phyloP scores from a whole-genome alignment of 1,140 invertebrate genomes.

The Neodiprion pinetum region DNA sequence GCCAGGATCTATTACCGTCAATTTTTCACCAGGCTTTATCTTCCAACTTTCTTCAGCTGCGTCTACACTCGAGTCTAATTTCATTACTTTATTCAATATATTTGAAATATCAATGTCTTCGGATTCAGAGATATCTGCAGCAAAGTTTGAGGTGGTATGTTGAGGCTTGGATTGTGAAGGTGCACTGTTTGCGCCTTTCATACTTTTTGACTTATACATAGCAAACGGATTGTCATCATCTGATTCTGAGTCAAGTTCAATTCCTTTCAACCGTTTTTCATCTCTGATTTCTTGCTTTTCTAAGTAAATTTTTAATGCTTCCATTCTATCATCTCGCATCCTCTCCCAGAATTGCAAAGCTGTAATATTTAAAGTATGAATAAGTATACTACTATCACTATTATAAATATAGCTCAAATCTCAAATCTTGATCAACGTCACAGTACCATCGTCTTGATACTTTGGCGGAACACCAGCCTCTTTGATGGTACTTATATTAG shows the following conservation, averaged over 20 bases:
- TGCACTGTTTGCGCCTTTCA: not conserved
- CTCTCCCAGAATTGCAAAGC: slow-evolving; percentile 47
- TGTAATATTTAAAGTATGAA: slow-evolving; percentile 27
- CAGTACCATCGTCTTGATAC: slow-evolving; percentile 47
- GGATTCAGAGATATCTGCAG: slow-evolving; percentile 8
- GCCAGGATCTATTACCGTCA: slow-evolving; percentile 35
- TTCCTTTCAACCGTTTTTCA: slow-evolving; percentile 44
- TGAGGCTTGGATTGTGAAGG: not conserved
- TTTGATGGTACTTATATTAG: slow-evolving; percentile 44
- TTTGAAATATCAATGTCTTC: slow-evolving; percentile 20
- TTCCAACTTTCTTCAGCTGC: not conserved
- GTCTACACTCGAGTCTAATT: not conserved
- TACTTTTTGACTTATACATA: slow-evolving; percentile 36
- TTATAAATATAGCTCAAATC: not conserved
- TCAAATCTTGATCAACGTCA: not conserved
- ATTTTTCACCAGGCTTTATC: slow-evolving; percentile 13
- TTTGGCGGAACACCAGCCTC: slow-evolving; percentile 46
- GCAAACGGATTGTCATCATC: slow-evolving; percentile 48
- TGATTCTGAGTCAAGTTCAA: slow-evolving; percentile 44
- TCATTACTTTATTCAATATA: not conserved
- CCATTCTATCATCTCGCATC: slow-evolving; percentile 37
- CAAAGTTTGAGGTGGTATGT: not conserved
- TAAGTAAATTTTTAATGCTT: slow-evolving; percentile 43
- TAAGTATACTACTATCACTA: slow-evolving; percentile 4
- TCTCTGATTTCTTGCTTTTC: slow-evolving; percentile 46